Evolutionary conservation across 2,888 invertebrate genomes (phyloP).

Genomic region (Endomychus coccineus): DNA sequence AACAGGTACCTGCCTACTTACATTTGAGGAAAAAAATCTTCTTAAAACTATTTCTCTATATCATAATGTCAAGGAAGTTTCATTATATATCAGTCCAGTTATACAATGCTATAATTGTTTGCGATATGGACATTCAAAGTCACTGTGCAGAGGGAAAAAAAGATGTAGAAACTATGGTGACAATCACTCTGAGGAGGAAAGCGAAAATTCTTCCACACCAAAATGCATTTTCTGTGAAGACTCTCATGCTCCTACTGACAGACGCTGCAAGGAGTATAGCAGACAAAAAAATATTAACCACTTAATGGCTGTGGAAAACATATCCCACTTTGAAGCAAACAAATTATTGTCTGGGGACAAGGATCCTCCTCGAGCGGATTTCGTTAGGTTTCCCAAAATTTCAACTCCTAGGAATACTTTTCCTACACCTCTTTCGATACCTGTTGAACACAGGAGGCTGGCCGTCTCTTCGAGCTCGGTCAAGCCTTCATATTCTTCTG

Average conservation of each 20-base stretch:
- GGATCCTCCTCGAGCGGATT: not conserved
- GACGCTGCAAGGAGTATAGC: slow-evolving; percentile 1
- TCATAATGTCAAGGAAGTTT: not conserved
- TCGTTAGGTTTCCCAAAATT: not conserved
- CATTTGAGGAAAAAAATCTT: slow-evolving; percentile 6
- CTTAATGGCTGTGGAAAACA: slow-evolving; percentile 6
- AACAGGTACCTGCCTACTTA: slow-evolving; percentile 4
- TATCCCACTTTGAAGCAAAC: slow-evolving; percentile 3
- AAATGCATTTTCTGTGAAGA: not conserved
- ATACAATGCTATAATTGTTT: slow-evolving; percentile 10
- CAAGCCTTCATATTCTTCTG: not conserved
- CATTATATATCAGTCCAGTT: slow-evolving; percentile 3
- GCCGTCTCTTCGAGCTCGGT: not conserved
- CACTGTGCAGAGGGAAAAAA: slow-evolving; percentile 1
- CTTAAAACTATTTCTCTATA: slow-evolving; percentile 1
- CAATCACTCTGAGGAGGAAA: slow-evolving; percentile 1
- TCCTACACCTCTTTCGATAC: not conserved
- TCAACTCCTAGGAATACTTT: not conserved
- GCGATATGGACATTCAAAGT: slow-evolving; percentile 4
- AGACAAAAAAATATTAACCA: slow-evolving; percentile 6
- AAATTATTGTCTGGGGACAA: not conserved
- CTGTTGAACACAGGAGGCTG: not conserved
- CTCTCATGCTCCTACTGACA: slow-evolving; percentile 3
- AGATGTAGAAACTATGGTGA: slow-evolving; percentile 6
- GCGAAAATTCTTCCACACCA: not conserved